A percentile compares a stretch with the other conserved stretches of the same genome.
These are phyloP conservation scores for Petrolisthes manimaculis DNA, from an alignment of 2,888 invertebrate species.

Conservation along the genomic window DNA sequence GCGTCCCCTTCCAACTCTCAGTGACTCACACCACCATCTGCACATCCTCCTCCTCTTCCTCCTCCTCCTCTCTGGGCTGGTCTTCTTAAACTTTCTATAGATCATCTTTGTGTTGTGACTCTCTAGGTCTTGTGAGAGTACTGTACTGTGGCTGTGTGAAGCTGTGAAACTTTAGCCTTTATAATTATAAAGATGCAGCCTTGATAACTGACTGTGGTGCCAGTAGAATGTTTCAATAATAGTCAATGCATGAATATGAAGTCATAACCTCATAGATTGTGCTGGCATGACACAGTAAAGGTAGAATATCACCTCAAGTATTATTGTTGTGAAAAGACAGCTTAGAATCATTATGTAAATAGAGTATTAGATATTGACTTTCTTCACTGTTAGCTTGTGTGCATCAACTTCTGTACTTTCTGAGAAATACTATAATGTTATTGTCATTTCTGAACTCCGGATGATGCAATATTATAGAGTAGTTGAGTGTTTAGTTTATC, in stretches of 20 bases:
- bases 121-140: conserved; percentile 3
- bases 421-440: neutral
- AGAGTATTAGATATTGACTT: neutral
- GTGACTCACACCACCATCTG: neutral
- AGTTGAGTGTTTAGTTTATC: neutral
- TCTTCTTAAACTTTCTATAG: neutral
- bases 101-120: neutral
- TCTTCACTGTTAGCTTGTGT: neutral
- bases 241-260: conserved; percentile 38
- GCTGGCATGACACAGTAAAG: conserved; percentile 34
- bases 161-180: conserved; percentile 24
- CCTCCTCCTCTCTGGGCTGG: conserved; percentile 1
- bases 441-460: neutral
- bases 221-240: conserved; percentile 33
- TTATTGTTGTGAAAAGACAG: neutral
- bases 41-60: neutral
- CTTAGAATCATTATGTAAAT: neutral
- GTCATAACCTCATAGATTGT: conserved; percentile 32
- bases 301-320: neutral
- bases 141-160: conserved; percentile 9
- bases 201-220: conserved; percentile 5
- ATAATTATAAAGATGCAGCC: conserved; percentile 21
- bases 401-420: neutral
- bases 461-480: neutral
- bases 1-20: neutral